Percentiles rank a stretch among this genome's conserved stretches.
phyloP scores from a whole-genome alignment of 2,888 invertebrate species.

The Alitta virens region DNA sequence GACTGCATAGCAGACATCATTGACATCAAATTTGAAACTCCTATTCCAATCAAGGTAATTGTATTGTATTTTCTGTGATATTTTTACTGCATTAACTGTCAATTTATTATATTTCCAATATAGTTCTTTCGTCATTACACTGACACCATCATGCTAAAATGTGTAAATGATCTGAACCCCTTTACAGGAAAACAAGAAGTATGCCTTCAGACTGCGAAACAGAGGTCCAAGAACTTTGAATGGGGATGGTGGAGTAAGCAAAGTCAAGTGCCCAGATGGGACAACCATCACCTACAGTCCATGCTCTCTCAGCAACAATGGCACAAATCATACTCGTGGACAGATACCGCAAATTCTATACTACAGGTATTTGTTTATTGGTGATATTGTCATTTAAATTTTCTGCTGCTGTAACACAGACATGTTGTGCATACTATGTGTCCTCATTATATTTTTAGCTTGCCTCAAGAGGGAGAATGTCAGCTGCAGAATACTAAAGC shows the following conservation, averaged over 20 bases:
- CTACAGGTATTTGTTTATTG: slow-evolving; percentile 71
- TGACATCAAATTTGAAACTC: slow-evolving; percentile 86
- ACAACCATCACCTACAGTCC: slow-evolving; percentile 86
- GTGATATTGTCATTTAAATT: too few relatives aligned
- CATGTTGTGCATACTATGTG: too few relatives aligned
- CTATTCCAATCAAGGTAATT: slow-evolving; percentile 77
- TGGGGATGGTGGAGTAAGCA: slow-evolving; percentile 86
- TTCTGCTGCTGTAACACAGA: too few relatives aligned
- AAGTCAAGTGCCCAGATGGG: slow-evolving; percentile 89
- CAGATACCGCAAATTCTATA: slow-evolving; percentile 93
- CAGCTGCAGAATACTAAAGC: slow-evolving; percentile 63
- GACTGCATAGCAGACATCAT: slow-evolving; percentile 80
- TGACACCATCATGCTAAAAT: too few relatives aligned
- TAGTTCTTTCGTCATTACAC: too few relatives aligned
- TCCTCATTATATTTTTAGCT: slow-evolving; percentile 49
- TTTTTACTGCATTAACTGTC: too few relatives aligned
- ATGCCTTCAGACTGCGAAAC: slow-evolving; percentile 83
- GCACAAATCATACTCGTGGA: slow-evolving; percentile 91
- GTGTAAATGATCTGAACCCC: too few relatives aligned
- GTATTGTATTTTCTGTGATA: not conserved
- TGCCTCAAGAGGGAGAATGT: slow-evolving; percentile 64
- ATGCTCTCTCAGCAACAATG: slow-evolving; percentile 90
- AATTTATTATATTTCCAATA: too few relatives aligned
- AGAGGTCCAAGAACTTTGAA: slow-evolving; percentile 90
- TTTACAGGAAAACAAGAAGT: slow-evolving; percentile 76